Evolutionary conservation across 2,113 vertebrate species (phyloP).

Genomic region (Leptodactylus fuscus): DNA sequence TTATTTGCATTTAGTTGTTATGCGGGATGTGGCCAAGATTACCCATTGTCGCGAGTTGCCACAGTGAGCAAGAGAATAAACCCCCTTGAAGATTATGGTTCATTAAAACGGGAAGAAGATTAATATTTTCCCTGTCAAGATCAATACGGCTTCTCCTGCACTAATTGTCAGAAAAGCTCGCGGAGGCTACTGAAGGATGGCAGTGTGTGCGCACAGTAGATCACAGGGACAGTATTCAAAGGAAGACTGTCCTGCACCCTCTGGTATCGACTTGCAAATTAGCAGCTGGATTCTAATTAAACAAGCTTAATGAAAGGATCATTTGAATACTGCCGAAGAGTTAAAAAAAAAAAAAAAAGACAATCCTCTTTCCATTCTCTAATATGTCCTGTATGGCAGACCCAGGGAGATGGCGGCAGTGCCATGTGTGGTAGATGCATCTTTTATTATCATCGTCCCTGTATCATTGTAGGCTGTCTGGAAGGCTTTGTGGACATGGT

Average conservation of each 20-base stretch:
- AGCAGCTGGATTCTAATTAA: slow-evolving; percentile 98
- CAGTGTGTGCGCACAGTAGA: slow-evolving; percentile 86
- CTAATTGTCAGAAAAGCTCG: slow-evolving; percentile 93
- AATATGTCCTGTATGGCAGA: slow-evolving; percentile 13
- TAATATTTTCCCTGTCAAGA: slow-evolving; percentile 88
- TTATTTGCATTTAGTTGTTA: slow-evolving; percentile 38
- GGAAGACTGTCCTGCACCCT: slow-evolving; percentile 91
- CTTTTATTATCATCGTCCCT: background rate
- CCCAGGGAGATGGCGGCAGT: background rate
- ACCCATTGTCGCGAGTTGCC: slow-evolving; percentile 54
- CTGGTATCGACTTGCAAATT: slow-evolving; percentile 97
- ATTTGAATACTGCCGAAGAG: slow-evolving; percentile 80
- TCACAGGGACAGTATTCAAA: slow-evolving; percentile 93
- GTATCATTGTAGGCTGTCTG: background rate
- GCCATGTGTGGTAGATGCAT: slow-evolving; percentile 6
- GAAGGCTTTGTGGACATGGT: background rate
- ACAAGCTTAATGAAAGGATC: slow-evolving; percentile 93
- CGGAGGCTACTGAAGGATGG: slow-evolving; percentile 79
- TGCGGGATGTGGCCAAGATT: slow-evolving; percentile 59
- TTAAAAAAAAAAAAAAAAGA: slow-evolving; percentile 33
- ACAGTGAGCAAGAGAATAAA: slow-evolving; percentile 75
- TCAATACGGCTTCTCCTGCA: slow-evolving; percentile 85
- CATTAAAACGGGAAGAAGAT: slow-evolving; percentile 87
- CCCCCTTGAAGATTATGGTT: slow-evolving; percentile 86
- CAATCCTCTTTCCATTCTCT: slow-evolving; percentile 65